phyloP scores from a whole-genome alignment of 1,140 invertebrate genomes.

The Drosophila willistoni region DNA sequence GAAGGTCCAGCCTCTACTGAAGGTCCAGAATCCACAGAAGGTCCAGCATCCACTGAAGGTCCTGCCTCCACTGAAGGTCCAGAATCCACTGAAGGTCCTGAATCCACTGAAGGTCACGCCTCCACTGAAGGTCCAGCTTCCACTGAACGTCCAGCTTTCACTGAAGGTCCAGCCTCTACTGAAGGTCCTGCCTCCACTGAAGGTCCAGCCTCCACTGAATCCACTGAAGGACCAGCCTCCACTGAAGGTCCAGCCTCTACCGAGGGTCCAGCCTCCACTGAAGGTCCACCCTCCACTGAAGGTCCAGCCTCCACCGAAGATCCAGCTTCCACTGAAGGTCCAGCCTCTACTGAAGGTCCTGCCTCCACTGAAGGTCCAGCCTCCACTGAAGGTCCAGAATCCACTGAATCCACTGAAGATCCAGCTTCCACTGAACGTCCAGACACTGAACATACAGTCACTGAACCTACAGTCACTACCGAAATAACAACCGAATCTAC shows the following conservation, averaged over 20 bases:
- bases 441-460: too few species aligned
- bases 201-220: neutral
- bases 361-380: too few species aligned
- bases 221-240: neutral
- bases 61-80: neutral
- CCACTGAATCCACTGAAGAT: too few species aligned
- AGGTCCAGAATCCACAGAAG: too few species aligned
- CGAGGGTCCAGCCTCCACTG: neutral
- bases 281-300: neutral
- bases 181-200: neutral
- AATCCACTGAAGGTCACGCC: neutral
- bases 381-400: neutral
- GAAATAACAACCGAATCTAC: neutral
- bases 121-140: neutral
- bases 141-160: neutral
- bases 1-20: constrained; percentile 1
- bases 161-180: too few species aligned
- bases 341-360: too few species aligned
- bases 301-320: neutral
- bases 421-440: too few species aligned
- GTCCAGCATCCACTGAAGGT: neutral
- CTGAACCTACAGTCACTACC: neutral
- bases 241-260: too few species aligned
- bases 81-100: neutral
- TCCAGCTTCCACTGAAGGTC: too few species aligned